Conservation (phyloP, 2,797 vertebrate genomes). For the Chelon labrosus region DNA sequence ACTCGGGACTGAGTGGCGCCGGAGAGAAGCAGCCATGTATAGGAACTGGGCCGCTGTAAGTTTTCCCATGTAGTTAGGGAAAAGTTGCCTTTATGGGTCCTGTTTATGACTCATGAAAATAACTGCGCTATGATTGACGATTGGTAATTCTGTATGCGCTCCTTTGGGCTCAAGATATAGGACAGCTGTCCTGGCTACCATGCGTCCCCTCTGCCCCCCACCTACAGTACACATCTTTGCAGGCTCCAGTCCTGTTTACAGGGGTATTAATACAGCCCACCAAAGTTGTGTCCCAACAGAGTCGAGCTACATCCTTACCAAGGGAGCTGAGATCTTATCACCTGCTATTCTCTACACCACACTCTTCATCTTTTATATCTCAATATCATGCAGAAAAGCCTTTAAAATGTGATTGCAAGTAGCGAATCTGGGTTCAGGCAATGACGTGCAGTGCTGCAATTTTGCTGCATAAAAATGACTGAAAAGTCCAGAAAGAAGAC, state of each 20-base stretch:
- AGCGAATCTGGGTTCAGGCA: no score
- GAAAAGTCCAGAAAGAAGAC: no score
- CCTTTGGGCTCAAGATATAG: constrained; percentile 44
- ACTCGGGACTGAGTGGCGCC: constrained; percentile 74
- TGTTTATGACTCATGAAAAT: constrained; percentile 74
- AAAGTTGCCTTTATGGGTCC: constrained; percentile 56
- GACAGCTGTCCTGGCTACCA: constrained; percentile 66
- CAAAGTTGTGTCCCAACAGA: constrained; percentile 35
- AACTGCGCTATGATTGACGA: constrained; percentile 70
- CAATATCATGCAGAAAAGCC: background rate
- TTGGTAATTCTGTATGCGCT: constrained; percentile 59
- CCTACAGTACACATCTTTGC: constrained; percentile 35
- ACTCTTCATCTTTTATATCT: constrained; percentile 21
- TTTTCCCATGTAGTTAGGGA: constrained; percentile 62
- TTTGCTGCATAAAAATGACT: no score
- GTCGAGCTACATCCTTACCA: constrained; percentile 22
- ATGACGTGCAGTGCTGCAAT: no score
- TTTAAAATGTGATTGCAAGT: background rate
- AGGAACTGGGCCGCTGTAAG: constrained; percentile 44
- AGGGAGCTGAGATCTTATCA: constrained; percentile 28
- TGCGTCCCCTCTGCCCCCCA: constrained; percentile 30
- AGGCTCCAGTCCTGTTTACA: constrained; percentile 28
- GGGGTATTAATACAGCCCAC: constrained; percentile 59
- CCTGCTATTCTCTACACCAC: constrained; percentile 41
- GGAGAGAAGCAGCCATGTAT: constrained; percentile 57